A percentile compares a stretch with the other conserved stretches of the same genome.
Conservation (phyloP, 2,888 invertebrate genomes). For the Metellina segmentata region DNA sequence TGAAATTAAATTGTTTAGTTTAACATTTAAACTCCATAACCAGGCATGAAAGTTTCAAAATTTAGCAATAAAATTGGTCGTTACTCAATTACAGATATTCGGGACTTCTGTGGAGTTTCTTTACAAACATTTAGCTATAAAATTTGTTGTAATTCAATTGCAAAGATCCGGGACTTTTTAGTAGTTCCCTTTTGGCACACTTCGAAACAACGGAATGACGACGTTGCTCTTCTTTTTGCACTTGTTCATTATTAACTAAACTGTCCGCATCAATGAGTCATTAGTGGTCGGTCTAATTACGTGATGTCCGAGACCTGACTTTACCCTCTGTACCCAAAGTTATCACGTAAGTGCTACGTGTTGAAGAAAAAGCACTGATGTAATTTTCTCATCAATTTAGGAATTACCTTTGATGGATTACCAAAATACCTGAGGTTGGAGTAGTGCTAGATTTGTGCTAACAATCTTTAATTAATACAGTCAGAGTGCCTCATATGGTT, state of each 20-base stretch:
- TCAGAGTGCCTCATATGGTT: neutral
- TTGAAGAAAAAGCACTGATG: neutral
- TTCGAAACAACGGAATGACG: neutral
- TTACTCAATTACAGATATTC: too few species aligned
- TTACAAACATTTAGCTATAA: too few species aligned
- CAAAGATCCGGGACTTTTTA: too few species aligned
- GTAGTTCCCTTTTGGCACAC: neutral
- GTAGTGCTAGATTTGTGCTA: neutral
- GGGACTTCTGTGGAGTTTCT: too few species aligned
- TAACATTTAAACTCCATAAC: too few species aligned
- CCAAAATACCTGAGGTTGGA: neutral
- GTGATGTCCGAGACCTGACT: neutral
- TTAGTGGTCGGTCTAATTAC: neutral
- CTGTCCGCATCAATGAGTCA: neutral
- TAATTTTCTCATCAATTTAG: neutral
- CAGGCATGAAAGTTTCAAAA: too few species aligned
- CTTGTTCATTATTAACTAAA: neutral
- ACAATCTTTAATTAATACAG: neutral
- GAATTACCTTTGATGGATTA: neutral
- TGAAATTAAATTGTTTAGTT: too few species aligned
- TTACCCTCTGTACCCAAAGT: neutral
- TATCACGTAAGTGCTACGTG: neutral
- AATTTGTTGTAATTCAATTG: too few species aligned
- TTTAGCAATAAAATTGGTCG: too few species aligned
- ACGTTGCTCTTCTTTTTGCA: neutral